Percentiles rank a stretch among this genome's conserved stretches.
Conservation (phyloP, 2,113 vertebrate species). For the Amia ocellicauda region DNA sequence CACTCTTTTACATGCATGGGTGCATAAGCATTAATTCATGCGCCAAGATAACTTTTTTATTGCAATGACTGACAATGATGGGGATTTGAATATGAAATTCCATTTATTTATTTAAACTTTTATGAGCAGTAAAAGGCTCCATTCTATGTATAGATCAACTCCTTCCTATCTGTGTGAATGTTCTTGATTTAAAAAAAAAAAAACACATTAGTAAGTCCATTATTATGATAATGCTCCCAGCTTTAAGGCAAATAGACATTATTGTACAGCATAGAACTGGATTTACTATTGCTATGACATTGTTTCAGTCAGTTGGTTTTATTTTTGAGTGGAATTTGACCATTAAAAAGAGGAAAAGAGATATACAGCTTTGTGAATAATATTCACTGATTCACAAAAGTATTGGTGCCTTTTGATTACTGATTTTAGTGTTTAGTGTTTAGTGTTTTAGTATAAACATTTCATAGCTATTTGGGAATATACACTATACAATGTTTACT, state of each 20-base stretch:
- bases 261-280: not conserved
- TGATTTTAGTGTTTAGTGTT: no score
- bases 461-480: no score
- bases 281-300: not conserved
- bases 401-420: no score
- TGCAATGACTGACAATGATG: slow-evolving; percentile 42
- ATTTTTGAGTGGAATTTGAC: no score
- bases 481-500: no score
- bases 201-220: not conserved
- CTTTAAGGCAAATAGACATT: no score
- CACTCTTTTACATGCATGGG: slow-evolving; percentile 43
- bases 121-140: not conserved
- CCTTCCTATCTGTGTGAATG: slow-evolving; percentile 22
- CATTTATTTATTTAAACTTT: slow-evolving; percentile 36
- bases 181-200: no score
- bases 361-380: no score
- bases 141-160: slow-evolving; percentile 9
- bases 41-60: slow-evolving; percentile 49
- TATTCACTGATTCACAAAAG: no score
- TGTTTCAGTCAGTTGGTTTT: not conserved
- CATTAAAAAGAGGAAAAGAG: no score
- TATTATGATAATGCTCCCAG: not conserved
- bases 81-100: slow-evolving; percentile 22
- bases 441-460: no score
- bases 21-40: slow-evolving; percentile 49